Conservation (phyloP, 2,113 vertebrate genomes). For the Psilopogon haemacephalus region DNA sequence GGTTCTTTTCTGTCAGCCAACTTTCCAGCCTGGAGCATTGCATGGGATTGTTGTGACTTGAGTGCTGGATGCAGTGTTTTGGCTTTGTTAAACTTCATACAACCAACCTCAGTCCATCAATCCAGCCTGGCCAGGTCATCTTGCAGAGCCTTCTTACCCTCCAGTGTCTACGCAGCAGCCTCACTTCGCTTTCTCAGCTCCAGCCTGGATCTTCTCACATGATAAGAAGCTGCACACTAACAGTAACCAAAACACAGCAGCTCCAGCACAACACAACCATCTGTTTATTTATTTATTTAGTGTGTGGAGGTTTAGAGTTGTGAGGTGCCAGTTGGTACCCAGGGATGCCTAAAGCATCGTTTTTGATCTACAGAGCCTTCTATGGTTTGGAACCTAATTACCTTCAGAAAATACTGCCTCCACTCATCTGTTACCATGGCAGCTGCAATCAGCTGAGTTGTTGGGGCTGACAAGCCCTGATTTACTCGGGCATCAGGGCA, state of each 20-base stretch:
- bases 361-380: constrained; percentile 42
- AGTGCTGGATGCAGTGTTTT: no score
- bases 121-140: no score
- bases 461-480: neutral
- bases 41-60: no score
- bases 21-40: no score
- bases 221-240: neutral
- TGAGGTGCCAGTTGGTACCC: neutral
- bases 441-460: constrained; percentile 29
- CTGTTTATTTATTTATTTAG: neutral
- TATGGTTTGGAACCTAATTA: neutral
- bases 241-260: neutral
- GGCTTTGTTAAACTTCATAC: no score
- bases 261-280: neutral
- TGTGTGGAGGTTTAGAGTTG: neutral
- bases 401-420: constrained; percentile 19
- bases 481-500: constrained; percentile 28
- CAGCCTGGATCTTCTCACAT: neutral
- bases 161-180: no score
- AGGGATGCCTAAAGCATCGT: neutral
- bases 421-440: constrained; percentile 36
- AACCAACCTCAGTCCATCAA: no score
- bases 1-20: no score
- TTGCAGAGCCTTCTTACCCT: no score
- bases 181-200: neutral